Percentiles rank a stretch among this genome's conserved stretches.
These are phyloP conservation scores for Andrena camellia DNA, from an alignment of 2,888 invertebrate genomes.

Conservation along the genomic window DNA sequence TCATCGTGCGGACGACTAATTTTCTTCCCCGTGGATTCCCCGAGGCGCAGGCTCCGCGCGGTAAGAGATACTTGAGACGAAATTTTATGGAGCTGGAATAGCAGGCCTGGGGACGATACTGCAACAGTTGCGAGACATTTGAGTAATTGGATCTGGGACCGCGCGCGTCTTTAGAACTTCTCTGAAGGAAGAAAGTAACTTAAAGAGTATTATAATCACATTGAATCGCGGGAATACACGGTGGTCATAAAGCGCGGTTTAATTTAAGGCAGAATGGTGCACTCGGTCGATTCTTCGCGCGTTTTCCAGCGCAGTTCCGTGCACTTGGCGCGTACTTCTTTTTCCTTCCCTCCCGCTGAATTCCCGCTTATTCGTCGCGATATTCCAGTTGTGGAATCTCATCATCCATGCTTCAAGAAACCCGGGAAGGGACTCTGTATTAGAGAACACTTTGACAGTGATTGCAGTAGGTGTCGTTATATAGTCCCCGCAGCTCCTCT, in stretches of 20 bases:
- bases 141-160: background rate
- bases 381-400: no score
- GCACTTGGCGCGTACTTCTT: no score
- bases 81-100: conserved; percentile 17
- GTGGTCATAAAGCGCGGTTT: no score
- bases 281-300: no score
- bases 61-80: conserved; percentile 2
- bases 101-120: background rate
- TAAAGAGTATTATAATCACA: background rate
- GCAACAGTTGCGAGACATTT: background rate
- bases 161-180: no score
- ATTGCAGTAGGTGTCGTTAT: background rate
- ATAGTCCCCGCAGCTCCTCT: background rate
- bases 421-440: background rate
- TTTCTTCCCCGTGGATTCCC: conserved; percentile 34
- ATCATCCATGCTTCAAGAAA: background rate
- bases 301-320: no score
- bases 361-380: no score
- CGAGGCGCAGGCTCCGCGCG: background rate
- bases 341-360: no score
- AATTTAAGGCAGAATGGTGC: no score
- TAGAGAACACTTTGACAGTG: background rate
- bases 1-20: conserved; percentile 50
- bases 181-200: background rate
- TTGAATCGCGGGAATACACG: no score